Evolutionary conservation across 2,888 invertebrate species (phyloP), one percentile per base, ranked within the genome.

Genomic region (Siphlonurus alternatus): DNA sequence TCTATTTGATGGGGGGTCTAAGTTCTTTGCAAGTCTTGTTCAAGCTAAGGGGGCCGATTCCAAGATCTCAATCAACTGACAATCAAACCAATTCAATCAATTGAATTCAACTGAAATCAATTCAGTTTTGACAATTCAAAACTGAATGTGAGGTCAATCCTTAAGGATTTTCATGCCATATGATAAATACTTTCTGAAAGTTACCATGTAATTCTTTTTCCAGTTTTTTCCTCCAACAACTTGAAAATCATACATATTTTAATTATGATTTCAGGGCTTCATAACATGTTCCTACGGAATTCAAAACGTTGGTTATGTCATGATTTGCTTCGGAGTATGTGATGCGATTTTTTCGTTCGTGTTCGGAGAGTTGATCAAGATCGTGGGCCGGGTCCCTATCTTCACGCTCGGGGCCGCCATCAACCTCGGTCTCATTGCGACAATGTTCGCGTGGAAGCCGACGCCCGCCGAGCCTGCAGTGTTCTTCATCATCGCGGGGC

Each of bases 271-370:
- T 2, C 77, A 87, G 86, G 89, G 89, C 0, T 90, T 88, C 76
- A 87, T 90, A n/a, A 87, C 89, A 1, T 93, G 93, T 74, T 90
- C 92, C 0, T 77, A 92, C 72, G 93, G 97, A 25, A 90, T 97
- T 62, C 86, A 91, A 70, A 88, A 89, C 71, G 94, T 98, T 62
- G 97, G 98, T 63, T 95, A 93, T 77, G 93, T 96, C 61, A 94
- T 97, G 93, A 94, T 97, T 72, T 93, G 93, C 74, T 96, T 95
- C 76, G 97, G 96, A 1, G 88, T 95, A 0, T 92, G 90, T 53
- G 94, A 95, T 75, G 94, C 96, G 0, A 78, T 90, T 63, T 93
- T 94, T 75, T 94, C 95, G 25, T 81, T 94, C 66, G 79, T 93
- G 23, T 95, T 94, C 75, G 96, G 96, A 2, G 88, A 91, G 0